Base-by-base conservation (phyloP, 2,797 vertebrate genomes). In the Dromococcyx pavoninus region DNA sequence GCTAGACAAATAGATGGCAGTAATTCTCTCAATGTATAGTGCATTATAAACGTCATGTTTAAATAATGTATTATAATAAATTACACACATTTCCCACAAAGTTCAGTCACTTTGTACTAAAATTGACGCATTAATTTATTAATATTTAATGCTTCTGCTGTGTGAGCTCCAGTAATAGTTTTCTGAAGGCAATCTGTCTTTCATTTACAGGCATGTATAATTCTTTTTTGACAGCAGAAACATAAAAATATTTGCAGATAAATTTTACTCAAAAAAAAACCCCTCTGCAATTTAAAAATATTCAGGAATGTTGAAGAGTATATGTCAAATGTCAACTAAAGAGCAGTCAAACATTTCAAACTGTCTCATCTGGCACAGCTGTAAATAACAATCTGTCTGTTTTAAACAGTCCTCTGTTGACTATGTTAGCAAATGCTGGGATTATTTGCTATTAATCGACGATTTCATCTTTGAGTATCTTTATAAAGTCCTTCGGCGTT, bases 321-420 rank as follows among this genome's bases (percentile, higher is more conserved):
- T 89, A 35, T 91, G 95, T 89, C 15, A 89, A 89, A 81, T 73
- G 70, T 56, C 86, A 93, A 32, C 39, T 44, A 18, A 91, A 93
- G 58, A 80, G 21, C 53, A 86, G 60, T 62, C 92, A 67, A 82
- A 50, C 22, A 46, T 88, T 80, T 88, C 46, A 83, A 35, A 66
- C 72, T 89, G 41, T 41, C 61, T 69, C 65, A 81, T 86, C 43
- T 91, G 82, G 70, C 50, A 70, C 80, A 93, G 54, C 73, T 86
- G 88, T 91, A 95, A 95, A 92, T 92, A 96, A 91, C 50, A 81
- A 62, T 76, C 60, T 82, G 56, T 50, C 85, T 71, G 7, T 33
- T 92, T 67, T 82, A 82, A 93, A 51, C 66, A 43, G 21, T 71
- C 24, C 57, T 91, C 39, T 83, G 61, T 91, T 89, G 84, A 46